These are phyloP conservation scores for Osmerus mordax DNA, from an alignment of 2,113 vertebrate genomes.

Conservation along the genomic window DNA sequence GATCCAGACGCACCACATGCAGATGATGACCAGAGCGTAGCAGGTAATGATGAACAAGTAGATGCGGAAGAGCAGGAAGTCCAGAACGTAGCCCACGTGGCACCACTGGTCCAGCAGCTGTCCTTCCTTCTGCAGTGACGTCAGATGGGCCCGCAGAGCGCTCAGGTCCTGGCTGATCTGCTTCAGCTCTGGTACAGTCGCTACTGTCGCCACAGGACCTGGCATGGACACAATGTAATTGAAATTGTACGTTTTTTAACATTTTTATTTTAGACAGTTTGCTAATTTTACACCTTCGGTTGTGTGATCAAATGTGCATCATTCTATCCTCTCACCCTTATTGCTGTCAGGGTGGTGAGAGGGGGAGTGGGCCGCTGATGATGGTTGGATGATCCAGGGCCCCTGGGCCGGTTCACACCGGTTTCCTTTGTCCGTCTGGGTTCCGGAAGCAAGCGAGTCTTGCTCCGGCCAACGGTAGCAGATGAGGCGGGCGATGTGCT, in stretches of 20 bases:
- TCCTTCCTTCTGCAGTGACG: conserved; percentile 60
- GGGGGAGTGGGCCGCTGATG: neutral
- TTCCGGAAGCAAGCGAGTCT: neutral
- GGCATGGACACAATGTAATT: neutral
- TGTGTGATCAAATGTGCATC: neutral
- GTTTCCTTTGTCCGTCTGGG: conserved; percentile 32
- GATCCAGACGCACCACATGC: conserved; percentile 81
- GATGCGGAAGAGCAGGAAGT: conserved; percentile 76
- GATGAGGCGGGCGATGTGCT: conserved; percentile 69
- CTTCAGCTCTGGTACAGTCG: conserved; percentile 58
- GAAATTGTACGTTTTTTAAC: neutral
- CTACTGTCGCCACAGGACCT: conserved; percentile 26
- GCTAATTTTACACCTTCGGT: too few relatives aligned
- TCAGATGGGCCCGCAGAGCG: conserved; percentile 63
- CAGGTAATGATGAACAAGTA: conserved; percentile 75
- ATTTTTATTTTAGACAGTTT: neutral
- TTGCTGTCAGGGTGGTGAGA: conserved; percentile 26
- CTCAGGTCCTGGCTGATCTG: conserved; percentile 71
- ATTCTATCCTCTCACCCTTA: conserved; percentile 22
- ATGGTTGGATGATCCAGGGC: conserved; percentile 26
- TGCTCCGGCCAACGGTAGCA: conserved; percentile 66
- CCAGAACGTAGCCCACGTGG: conserved; percentile 76
- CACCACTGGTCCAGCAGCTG: conserved; percentile 74
- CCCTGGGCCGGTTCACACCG: conserved; percentile 10
- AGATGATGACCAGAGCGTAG: conserved; percentile 75